These are phyloP conservation scores for Tachuris rubrigastra DNA, from an alignment of 2,113 vertebrate genomes.

Conservation along the genomic window DNA sequence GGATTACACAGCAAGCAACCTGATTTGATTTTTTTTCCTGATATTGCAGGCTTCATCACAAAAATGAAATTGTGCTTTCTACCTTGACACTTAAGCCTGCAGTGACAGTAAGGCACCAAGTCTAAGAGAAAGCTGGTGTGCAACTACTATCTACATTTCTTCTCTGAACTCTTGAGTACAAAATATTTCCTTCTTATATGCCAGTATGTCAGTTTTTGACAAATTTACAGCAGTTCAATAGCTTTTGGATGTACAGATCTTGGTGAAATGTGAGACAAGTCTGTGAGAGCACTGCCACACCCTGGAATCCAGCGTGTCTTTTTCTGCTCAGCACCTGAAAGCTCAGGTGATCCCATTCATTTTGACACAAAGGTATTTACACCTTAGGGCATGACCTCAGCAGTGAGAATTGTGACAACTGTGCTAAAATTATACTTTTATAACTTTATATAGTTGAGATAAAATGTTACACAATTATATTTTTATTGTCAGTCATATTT, in stretches of 20 bases:
- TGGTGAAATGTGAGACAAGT: neutral
- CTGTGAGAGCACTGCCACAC: neutral
- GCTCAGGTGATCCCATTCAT: neutral
- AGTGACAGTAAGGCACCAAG: neutral
- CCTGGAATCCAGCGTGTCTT: neutral
- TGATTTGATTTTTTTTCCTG: constrained; percentile 30
- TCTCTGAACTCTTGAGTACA: neutral
- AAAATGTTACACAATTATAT: neutral
- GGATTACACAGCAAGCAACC: constrained; percentile 31
- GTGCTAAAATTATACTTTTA: neutral
- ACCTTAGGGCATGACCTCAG: neutral
- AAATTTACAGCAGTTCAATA: neutral
- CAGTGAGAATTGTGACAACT: neutral
- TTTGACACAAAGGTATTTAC: neutral
- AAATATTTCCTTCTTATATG: neutral
- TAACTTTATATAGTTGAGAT: neutral
- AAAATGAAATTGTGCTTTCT: constrained; percentile 21
- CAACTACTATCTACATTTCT: neutral
- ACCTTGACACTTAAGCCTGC: neutral
- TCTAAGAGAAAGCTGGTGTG: neutral
- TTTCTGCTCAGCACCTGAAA: neutral
- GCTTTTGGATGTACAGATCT: neutral
- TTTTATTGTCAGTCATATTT: neutral
- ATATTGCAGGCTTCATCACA: constrained; percentile 28
- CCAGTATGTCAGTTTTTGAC: neutral